Percentiles rank a stretch among this genome's conserved stretches.
Evolutionary conservation across 1,140 invertebrate species (phyloP).

Genomic region (Maconellicoccus hirsutus): DNA sequence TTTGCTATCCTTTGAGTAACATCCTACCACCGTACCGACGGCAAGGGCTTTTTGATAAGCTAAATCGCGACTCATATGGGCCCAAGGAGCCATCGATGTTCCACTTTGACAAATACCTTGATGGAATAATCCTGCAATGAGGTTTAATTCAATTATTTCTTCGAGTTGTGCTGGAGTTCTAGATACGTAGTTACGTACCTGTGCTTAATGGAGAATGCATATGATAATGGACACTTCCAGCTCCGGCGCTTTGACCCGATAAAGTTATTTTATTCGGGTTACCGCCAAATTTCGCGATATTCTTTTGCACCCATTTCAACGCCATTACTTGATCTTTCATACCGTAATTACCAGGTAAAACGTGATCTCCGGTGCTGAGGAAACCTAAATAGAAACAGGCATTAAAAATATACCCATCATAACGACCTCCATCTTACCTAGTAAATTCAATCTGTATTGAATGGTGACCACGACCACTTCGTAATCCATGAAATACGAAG

Average conservation of each 20-base stretch:
- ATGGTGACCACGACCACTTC: slow-evolving; percentile 51
- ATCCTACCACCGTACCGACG: neutral
- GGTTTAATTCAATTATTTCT: neutral
- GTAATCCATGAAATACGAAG: slow-evolving; percentile 37
- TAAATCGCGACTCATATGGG: slow-evolving; percentile 28
- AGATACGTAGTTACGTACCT: neutral
- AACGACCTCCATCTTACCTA: slow-evolving; percentile 27
- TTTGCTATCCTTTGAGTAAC: neutral
- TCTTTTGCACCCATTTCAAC: slow-evolving; percentile 70
- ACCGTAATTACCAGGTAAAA: slow-evolving; percentile 71
- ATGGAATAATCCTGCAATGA: slow-evolving; percentile 32
- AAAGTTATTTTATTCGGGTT: slow-evolving; percentile 73
- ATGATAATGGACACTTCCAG: slow-evolving; percentile 58
- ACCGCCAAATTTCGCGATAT: slow-evolving; percentile 79
- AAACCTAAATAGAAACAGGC: neutral
- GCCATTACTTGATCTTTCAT: slow-evolving; percentile 82
- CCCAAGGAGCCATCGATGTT: slow-evolving; percentile 53
- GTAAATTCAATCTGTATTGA: slow-evolving; percentile 49
- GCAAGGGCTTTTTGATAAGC: neutral
- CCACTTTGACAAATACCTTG: slow-evolving; percentile 42
- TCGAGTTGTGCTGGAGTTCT: neutral
- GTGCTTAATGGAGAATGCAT: slow-evolving; percentile 42
- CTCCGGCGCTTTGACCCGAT: slow-evolving; percentile 73
- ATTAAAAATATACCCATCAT: too few species aligned
- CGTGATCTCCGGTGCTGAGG: neutral